A percentile compares a stretch with the other conserved stretches of the same genome.
phyloP scores from a whole-genome alignment of 2,888 invertebrate species.

The Pogonocherus hispidulus region DNA sequence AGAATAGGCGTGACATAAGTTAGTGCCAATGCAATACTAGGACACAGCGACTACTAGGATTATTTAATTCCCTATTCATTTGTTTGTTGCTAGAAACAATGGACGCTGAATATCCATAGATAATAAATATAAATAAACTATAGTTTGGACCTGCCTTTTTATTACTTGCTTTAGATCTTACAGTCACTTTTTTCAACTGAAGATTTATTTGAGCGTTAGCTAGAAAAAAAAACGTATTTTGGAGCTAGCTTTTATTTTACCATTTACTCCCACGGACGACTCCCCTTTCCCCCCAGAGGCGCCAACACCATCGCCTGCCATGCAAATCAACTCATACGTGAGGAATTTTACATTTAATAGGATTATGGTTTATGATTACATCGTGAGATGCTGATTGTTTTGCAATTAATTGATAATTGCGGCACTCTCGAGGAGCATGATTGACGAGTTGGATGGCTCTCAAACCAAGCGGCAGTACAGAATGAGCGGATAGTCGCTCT shows the following conservation, averaged over 20 bases:
- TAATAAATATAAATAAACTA: too few relatives aligned
- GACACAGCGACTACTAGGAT: slow-evolving; percentile 38
- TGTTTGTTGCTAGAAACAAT: slow-evolving; percentile 37
- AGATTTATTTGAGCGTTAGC: too few relatives aligned
- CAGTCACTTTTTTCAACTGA: too few relatives aligned
- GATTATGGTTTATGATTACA: slow-evolving; percentile 2
- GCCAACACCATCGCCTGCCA: background rate
- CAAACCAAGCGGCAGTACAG: background rate
- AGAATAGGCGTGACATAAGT: slow-evolving; percentile 52
- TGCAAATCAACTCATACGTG: background rate
- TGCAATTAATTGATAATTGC: slow-evolving; percentile 3
- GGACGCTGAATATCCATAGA: too few relatives aligned
- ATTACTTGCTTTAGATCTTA: too few relatives aligned
- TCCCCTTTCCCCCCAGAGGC: background rate
- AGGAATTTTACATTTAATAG: background rate
- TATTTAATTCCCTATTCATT: slow-evolving; percentile 31
- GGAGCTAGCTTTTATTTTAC: too few relatives aligned
- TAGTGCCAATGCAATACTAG: slow-evolving; percentile 50
- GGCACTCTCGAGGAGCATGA: background rate
- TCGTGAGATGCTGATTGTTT: background rate
- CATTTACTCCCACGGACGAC: too few relatives aligned
- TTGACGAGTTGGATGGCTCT: background rate
- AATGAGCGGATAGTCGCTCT: background rate
- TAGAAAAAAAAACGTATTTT: too few relatives aligned
- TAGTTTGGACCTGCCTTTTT: too few relatives aligned